Base-by-base conservation (phyloP, 2,797 vertebrate species). In the Cirrhinus mrigala region DNA sequence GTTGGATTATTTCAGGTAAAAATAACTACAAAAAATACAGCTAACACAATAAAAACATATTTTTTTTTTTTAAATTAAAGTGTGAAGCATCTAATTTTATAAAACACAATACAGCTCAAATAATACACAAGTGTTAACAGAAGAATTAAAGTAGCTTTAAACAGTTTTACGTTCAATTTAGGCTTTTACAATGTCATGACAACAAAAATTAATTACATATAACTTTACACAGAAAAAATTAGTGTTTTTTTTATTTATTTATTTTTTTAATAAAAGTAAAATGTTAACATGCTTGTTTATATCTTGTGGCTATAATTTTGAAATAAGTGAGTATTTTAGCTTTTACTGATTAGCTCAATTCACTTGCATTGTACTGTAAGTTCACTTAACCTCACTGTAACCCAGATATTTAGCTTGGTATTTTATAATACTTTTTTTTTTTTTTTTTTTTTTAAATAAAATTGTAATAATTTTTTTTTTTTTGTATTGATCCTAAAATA, bases 361-460 rank as follows among this genome's bases (percentile, higher is more conserved):
- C 20, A 14, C 4, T 52, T 52, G n/a, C 2, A 73, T 50, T 27
- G 7, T 20, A 24, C 46, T 3, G 16, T 3, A 52, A 74, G 24
- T 74, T 74, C 24, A 29, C 12, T 73, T 2, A 73, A 50, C n/a
- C n/a, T 73, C n/a, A 71, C 22, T 71, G 69, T 40, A 46, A 71
- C 20, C 12, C 22, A 46, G 12, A 48, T 73, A 62, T 73, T 50
- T 3, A n/a, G n/a, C n/a, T n/a, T n/a, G n/a, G n/a, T n/a, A n/a
- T n/a, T n/a, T n/a, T n/a, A n/a, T n/a, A n/a, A n/a, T 3, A 1
- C 18, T 40, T 40, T 27, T 22, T 20, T 40, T 22, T 44, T 44
- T n/a, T 40, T 40, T 22, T 33, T n/a, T n/a, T n/a, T n/a, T n/a
- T n/a, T n/a, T n/a, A n/a, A n/a, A n/a, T n/a, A n/a, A n/a, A n/a